These are phyloP conservation scores for Parazoanthus darwini DNA, from an alignment of 92 coral and sea anemone species.

Conservation along the genomic window DNA sequence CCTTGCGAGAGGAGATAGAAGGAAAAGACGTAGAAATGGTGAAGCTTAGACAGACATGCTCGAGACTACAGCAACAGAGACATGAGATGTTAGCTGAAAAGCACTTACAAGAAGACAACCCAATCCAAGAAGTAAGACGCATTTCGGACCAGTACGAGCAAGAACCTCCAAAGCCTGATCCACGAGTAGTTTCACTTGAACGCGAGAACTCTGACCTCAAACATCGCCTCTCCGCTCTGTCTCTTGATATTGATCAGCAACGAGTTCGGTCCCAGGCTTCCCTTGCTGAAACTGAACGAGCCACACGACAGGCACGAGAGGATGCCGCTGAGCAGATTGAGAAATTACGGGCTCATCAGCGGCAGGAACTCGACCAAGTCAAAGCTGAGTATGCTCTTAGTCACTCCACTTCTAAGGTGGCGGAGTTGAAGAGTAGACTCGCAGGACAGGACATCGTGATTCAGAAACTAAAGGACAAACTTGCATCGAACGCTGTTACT, in stretches of 20 bases:
- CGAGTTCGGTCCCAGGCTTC: conserved; percentile 94
- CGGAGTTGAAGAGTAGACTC: conserved; percentile 79
- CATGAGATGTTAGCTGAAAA: conserved; percentile 77
- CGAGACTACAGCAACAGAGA: conserved; percentile 76
- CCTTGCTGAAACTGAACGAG: conserved; percentile 91
- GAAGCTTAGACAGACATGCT: conserved; percentile 74
- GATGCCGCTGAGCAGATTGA: conserved; percentile 92
- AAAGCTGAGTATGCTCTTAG: conserved; percentile 75
- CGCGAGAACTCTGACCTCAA: conserved; percentile 72
- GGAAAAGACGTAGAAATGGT: conserved; percentile 73
- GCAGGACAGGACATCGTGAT: conserved; percentile 91
- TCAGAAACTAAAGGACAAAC: conserved; percentile 82
- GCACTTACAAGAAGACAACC: conserved; percentile 45
- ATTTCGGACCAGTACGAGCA: conserved; percentile 7
- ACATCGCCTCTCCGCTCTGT: conserved; percentile 66
- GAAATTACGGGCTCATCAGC: conserved; percentile 76
- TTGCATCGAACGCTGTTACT: conserved; percentile 63
- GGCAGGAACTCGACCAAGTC: conserved; percentile 76
- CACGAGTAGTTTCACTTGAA: conserved; percentile 54
- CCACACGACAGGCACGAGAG: conserved; percentile 83
- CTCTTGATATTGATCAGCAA: conserved; percentile 88
- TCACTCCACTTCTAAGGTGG: conserved; percentile 82
- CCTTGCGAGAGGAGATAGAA: conserved; percentile 61
- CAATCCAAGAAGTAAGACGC: conserved; percentile 22
- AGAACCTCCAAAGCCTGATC: conserved; percentile 51